Evolutionary conservation across 2,113 vertebrate genomes (phyloP), one percentile per base, ranked within the genome.

Genomic region (Fulica atra): DNA sequence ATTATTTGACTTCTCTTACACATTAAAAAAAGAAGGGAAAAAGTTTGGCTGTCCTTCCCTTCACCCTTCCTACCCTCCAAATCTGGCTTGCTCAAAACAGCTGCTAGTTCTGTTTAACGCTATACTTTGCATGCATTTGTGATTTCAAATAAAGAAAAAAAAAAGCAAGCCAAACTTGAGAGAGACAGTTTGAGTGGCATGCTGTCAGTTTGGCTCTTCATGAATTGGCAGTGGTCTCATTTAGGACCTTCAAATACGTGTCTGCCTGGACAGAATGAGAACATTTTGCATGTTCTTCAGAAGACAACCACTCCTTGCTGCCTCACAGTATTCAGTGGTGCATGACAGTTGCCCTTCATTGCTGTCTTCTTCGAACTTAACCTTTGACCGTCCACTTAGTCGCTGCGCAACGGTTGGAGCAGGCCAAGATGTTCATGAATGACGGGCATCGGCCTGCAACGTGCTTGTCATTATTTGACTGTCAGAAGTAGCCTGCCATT

Each of bases 321-420:
- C 98, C 89, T 95, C 94, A 48, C 98, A 95, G 96, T 91, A 98
- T 95, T 98, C 99, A 98, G 96, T 97, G 98, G 98, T 99, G 99
- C 99, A 98, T 99, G 99, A 99, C 99, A 99, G 99, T 99, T 99
- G 98, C 99, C 99, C 99, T 99, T 99, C 99, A 99, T 98, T 60
- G 98, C 99, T 98, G 99, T 99, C 99, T 99, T 98, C 98, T 98
- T 94, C 97, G 94, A 98, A 98, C 98, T 99, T 99, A 99, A 99
- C 99, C 99, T 99, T 98, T 99, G 99, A 99, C 99, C 99, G 88
- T 96, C 97, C 97, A 86, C 97, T 98, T 97, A 98, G 98, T 97
- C 81, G 94, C 98, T 79, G 97, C 7, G 97, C 97, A 97, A 98
- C 97, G 95, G 93, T 89, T 95, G 97, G 98, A 98, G 89, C 98